These are phyloP conservation scores for Phylloscopus whistleri DNA, from an alignment of 2,113 vertebrate genomes.

Conservation along the genomic window DNA sequence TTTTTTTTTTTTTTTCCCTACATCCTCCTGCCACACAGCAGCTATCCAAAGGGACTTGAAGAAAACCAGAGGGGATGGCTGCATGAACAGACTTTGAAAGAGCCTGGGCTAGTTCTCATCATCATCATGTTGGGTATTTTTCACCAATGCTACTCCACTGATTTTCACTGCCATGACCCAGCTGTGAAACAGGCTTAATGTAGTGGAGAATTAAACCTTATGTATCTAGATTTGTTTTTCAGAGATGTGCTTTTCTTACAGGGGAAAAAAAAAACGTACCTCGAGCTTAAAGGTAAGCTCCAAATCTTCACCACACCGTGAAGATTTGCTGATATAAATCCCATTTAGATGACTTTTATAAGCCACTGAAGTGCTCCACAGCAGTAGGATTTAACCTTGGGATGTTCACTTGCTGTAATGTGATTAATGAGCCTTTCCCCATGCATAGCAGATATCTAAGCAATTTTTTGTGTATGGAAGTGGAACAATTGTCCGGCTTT, in stretches of 20 bases:
- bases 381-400: constrained; percentile 50
- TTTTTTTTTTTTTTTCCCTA: neutral
- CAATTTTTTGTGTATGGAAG: constrained; percentile 34
- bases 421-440: constrained; percentile 58
- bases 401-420: constrained; percentile 36
- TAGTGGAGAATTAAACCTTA: constrained; percentile 3
- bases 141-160: neutral
- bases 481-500: constrained; percentile 49
- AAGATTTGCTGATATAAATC: constrained; percentile 10
- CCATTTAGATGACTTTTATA: neutral
- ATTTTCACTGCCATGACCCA: constrained; percentile 6
- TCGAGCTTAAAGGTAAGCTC: neutral
- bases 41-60: neutral
- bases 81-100: neutral
- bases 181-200: constrained; percentile 34
- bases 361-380: neutral
- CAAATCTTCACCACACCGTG: fast-evolving
- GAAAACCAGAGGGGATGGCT: neutral
- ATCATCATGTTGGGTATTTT: fast-evolving
- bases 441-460: constrained; percentile 33
- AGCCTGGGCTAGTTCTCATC: neutral
- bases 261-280: neutral
- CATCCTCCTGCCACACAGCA: neutral
- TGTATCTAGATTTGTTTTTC: constrained; percentile 1
- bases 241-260: neutral